Evolutionary conservation across 2,888 invertebrate genomes (phyloP).

Genomic region (Lithosia quadra): DNA sequence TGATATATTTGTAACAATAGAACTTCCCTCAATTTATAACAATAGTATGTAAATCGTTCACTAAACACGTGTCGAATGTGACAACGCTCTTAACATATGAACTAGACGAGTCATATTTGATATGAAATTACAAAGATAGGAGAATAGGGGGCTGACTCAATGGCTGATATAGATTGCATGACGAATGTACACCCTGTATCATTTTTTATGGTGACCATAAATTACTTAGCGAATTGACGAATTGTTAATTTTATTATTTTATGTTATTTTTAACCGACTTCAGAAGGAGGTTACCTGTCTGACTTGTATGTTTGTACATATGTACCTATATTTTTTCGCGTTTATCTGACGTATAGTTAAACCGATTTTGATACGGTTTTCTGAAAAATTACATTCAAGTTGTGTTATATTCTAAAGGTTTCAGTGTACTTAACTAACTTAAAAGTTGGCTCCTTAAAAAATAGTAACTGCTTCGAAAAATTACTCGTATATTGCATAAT

Average conservation of each 20-base stretch:
- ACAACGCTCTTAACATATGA: conserved; percentile 76
- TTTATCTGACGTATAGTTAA: too few species aligned
- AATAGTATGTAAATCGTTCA: conserved; percentile 79
- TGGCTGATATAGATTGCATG: conserved; percentile 69
- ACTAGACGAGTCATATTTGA: conserved; percentile 77
- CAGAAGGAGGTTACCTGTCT: too few species aligned
- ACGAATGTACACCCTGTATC: conserved; percentile 75
- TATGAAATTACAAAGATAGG: conserved; percentile 65
- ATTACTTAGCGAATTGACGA: background rate
- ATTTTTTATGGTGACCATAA: conserved; percentile 32
- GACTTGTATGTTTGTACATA: too few species aligned
- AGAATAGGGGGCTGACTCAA: conserved; percentile 64
- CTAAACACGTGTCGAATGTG: conserved; percentile 85
- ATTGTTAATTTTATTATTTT: too few species aligned
- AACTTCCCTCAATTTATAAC: conserved; percentile 72
- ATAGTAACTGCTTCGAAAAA: background rate
- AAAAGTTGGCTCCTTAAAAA: too few species aligned
- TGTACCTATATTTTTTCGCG: too few species aligned
- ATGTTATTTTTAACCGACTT: too few species aligned
- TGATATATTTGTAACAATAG: conserved; percentile 50
- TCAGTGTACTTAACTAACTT: too few species aligned
- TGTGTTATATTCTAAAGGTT: too few species aligned
- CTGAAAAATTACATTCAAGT: too few species aligned
- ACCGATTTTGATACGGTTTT: too few species aligned
- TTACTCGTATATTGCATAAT: too few species aligned